A percentile compares a stretch with the other conserved stretches of the same genome.
Evolutionary conservation across 2,888 invertebrate species (phyloP).

Genomic region (Acleris sparsana): DNA sequence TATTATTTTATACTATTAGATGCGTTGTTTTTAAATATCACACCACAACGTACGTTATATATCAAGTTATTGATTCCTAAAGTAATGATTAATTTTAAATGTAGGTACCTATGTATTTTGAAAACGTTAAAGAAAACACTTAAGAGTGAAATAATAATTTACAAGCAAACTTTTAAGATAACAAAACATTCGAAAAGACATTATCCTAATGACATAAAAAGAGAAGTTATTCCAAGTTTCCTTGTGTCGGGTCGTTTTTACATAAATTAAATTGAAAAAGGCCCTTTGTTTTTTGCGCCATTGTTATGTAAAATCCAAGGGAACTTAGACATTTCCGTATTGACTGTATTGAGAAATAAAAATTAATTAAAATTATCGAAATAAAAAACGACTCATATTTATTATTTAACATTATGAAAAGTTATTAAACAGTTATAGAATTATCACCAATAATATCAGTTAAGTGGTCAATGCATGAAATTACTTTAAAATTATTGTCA

Average conservation of each 20-base stretch:
- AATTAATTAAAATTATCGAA: no score
- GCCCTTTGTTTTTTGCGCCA: constrained; percentile 28
- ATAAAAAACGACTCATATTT: no score
- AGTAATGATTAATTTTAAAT: no score
- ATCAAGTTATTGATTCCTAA: no score
- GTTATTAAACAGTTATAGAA: no score
- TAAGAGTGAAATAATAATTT: background rate
- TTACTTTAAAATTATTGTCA: no score
- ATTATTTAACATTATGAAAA: no score
- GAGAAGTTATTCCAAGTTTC: constrained; percentile 6
- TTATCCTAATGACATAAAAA: constrained; percentile 34
- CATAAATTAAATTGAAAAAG: constrained; percentile 35
- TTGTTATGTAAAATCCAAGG: constrained; percentile 26
- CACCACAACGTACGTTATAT: no score
- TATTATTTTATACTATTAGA: no score
- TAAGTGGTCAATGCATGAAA: no score
- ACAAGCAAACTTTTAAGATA: background rate
- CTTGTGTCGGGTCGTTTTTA: constrained; percentile 25
- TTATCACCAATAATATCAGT: no score
- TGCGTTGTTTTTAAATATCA: no score
- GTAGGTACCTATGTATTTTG: background rate
- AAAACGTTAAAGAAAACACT: background rate
- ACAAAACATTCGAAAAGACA: constrained; percentile 22
- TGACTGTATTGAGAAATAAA: constrained; percentile 1
- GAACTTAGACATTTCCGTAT: constrained; percentile 14